Evolutionary conservation across 2,888 invertebrate genomes (phyloP), one percentile per base, ranked within the genome.

Genomic region (Tipula confusa): DNA sequence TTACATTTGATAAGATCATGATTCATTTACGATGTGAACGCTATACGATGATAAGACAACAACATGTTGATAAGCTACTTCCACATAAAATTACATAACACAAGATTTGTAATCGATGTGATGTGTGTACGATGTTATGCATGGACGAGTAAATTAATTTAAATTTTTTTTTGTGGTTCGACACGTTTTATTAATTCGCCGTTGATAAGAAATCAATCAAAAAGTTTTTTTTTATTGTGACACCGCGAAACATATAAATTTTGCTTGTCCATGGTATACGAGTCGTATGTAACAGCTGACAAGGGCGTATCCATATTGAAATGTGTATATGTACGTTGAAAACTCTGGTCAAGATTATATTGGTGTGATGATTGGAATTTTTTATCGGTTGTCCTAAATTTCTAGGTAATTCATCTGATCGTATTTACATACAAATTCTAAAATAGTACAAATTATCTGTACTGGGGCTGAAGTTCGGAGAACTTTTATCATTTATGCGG

Each of bases 101-200:
- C 24, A 7, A 1, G 13, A 38, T 38, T 38, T n/a, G 7, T 64
- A 7, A 64, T 64, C 2, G 13, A 0, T 64, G 24, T 7, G n/a
- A n/a, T 24, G 64, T 64, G 24, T 64, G 64, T 48, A 13, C 64
- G 9, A 1, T 7, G 64, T 64, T 24, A 64, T 64, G 64, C 64
- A 24, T 64, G 64, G 11, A 18, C 64, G 64, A 13, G 9, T 64
- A 9, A 64, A 4, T 64, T 64, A 64, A 64, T 64, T 64, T 64
- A 64, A 64, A 64, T 24, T 64, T 64, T n/a, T n/a, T n/a, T n/a
- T 64, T 64, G 18, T 64, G 64, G 64, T 64, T 64, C 64, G 64
- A 11, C 64, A 64, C 64, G 24, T 64, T 64, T 64, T 64, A 64
- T 64, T 64, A 24, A 64, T 24, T 24, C 24, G 33, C n/a, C 33